Evolutionary conservation across 2,797 vertebrate genomes (phyloP).

Genomic region (Lerista edwardsae): DNA sequence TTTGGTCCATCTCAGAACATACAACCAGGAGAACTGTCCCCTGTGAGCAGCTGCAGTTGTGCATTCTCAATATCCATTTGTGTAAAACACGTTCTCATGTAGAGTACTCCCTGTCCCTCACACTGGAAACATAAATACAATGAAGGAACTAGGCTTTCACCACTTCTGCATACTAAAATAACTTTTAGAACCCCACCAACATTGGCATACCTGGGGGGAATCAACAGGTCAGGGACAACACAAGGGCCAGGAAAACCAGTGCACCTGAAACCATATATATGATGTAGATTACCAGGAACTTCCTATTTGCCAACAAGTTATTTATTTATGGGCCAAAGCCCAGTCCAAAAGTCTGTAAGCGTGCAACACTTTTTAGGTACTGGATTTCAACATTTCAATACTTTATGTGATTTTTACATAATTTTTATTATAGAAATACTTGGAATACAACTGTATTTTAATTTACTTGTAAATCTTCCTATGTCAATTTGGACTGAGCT

Average conservation of each 20-base stretch:
- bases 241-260: no score
- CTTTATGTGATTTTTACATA: neutral
- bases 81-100: no score
- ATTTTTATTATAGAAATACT: neutral
- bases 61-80: neutral
- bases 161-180: neutral
- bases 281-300: neutral
- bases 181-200: neutral
- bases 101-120: neutral
- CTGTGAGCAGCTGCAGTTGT: neutral
- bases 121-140: neutral
- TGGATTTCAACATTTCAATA: neutral
- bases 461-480: neutral
- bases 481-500: neutral
- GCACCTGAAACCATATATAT: neutral
- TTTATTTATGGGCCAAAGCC: neutral
- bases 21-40: neutral
- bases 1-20: neutral
- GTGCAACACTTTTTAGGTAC: neutral
- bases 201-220: no score
- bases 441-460: neutral
- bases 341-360: neutral
- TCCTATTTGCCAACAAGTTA: neutral
- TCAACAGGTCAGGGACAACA: no score
- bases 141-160: neutral